These are phyloP conservation scores for Nephrotoma flavescens DNA, from an alignment of 2,888 invertebrate genomes.

Conservation along the genomic window DNA sequence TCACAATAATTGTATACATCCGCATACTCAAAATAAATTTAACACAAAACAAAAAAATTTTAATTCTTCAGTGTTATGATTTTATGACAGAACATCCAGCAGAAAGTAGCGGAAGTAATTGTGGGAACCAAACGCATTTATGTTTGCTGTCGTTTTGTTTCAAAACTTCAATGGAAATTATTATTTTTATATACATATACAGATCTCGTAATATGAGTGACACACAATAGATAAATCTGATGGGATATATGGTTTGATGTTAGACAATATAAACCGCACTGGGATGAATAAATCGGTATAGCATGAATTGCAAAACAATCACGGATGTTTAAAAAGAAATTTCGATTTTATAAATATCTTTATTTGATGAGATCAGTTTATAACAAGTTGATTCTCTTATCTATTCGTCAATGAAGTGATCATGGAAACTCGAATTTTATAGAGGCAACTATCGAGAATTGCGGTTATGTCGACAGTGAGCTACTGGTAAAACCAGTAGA, in stretches of 20 bases:
- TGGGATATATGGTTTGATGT: background rate
- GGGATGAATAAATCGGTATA: too few relatives aligned
- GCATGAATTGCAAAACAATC: too few relatives aligned
- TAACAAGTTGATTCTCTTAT: too few relatives aligned
- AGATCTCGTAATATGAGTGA: background rate
- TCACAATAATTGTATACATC: background rate
- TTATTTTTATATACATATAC: background rate
- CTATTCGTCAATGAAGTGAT: too few relatives aligned
- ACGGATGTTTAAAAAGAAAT: too few relatives aligned
- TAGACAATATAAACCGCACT: background rate
- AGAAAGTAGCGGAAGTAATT: background rate
- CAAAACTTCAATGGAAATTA: background rate
- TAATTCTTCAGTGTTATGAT: background rate
- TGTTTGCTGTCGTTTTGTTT: background rate
- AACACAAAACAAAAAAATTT: background rate
- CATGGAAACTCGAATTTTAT: too few relatives aligned
- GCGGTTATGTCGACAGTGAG: too few relatives aligned
- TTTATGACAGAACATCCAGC: background rate
- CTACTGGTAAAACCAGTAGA: too few relatives aligned
- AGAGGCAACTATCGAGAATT: too few relatives aligned
- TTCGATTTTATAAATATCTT: too few relatives aligned
- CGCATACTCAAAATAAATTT: background rate
- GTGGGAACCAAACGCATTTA: background rate
- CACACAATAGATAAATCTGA: background rate
- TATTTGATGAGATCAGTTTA: too few relatives aligned